Conservation (phyloP, 2,113 vertebrate genomes). For the Puntigrus tetrazona region DNA sequence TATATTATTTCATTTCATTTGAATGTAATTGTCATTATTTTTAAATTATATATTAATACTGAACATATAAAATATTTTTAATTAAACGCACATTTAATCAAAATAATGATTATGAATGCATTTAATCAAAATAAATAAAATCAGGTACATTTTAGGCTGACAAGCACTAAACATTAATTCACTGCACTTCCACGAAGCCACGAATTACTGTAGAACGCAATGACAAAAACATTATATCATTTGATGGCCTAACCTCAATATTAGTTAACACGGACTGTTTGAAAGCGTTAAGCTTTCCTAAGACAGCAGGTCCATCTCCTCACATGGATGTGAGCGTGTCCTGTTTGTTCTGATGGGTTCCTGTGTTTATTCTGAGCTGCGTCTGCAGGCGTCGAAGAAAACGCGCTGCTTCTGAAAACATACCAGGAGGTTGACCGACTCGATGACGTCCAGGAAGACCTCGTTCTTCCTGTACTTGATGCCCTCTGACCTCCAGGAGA, state of each 20-base stretch:
- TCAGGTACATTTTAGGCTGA: neutral
- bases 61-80: too few relatives aligned
- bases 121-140: neutral
- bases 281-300: neutral
- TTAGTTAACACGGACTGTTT: neutral
- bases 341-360: slow-evolving; percentile 26
- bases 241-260: neutral
- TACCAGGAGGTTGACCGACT: slow-evolving; percentile 98
- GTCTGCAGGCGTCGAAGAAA: slow-evolving; percentile 20
- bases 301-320: neutral
- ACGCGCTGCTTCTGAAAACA: slow-evolving; percentile 31
- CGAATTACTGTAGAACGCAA: neutral
- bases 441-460: slow-evolving; percentile 98
- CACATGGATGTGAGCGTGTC: neutral
- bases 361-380: slow-evolving; percentile 40
- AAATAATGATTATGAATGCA: too few relatives aligned
- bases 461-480: slow-evolving; percentile 99
- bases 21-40: too few relatives aligned
- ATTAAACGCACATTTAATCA: too few relatives aligned
- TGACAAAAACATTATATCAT: neutral
- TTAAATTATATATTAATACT: too few relatives aligned
- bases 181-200: too few relatives aligned
- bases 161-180: too few relatives aligned
- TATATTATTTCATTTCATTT: too few relatives aligned
- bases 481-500: slow-evolving; percentile 97